Evolutionary conservation across 2,888 invertebrate species (phyloP).

Genomic region (Drosophila mulleri): DNA sequence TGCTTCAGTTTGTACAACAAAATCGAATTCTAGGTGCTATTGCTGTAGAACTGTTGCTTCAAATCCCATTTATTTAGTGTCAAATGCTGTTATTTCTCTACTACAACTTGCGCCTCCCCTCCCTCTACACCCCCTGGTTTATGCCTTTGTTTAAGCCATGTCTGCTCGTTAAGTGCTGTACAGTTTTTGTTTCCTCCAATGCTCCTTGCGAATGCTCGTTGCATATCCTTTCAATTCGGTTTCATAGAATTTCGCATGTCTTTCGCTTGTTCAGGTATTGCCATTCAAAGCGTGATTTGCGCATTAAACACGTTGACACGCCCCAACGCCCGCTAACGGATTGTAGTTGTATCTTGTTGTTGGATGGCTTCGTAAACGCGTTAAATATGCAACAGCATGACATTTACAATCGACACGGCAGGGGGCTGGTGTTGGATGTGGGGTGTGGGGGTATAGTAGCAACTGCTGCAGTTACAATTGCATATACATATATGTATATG

Average conservation of each 20-base stretch:
- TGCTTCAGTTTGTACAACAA: background rate
- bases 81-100: background rate
- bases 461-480: constrained; percentile 31
- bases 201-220: background rate
- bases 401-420: constrained; percentile 37
- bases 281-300: constrained; percentile 53
- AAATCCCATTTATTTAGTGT: background rate
- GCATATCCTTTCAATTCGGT: constrained; percentile 3
- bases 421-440: fast-evolving
- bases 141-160: background rate
- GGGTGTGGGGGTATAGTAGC: background rate
- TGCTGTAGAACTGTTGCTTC: background rate
- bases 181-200: background rate
- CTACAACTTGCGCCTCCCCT: background rate
- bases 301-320: constrained; percentile 19
- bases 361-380: constrained; percentile 69
- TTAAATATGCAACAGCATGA: constrained; percentile 79
- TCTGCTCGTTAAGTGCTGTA: background rate
- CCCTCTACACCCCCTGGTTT: background rate
- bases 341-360: constrained; percentile 38
- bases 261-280: constrained; percentile 22
- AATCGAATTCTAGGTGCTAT: background rate
- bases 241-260: constrained; percentile 18
- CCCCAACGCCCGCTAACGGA: background rate
- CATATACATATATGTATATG: background rate